Evolutionary conservation across 2,797 vertebrate genomes (phyloP), one percentile per base, ranked within the genome.

Genomic region (Melanotaenia maccullochi): DNA sequence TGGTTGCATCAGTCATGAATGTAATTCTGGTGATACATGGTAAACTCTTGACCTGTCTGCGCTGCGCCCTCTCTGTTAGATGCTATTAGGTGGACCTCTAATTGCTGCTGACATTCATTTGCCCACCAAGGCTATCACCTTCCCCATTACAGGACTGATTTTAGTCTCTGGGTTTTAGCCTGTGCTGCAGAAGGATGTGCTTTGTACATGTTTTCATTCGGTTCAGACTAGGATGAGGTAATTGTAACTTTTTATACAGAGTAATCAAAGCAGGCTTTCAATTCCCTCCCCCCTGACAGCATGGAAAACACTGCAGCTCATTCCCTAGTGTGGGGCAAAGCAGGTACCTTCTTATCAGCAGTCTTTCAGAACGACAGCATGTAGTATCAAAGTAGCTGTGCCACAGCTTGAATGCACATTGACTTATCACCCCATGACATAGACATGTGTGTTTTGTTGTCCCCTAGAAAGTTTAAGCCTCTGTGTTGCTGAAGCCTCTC

Each of bases 61-160:
- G 60, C 87, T 76, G 81, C 78, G 87, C 85, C 76, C 88, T 74
- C 83, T 89, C 89, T 85, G 86, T 73, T 84, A 78, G 76, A 87
- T 68, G 83, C 87, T 90, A 90, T 93, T 93, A 92, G 66, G 59
- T 69, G 54, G 81, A 84, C 87, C 88, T 93, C 91, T 95, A 94
- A 95, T 95, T 94, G 93, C 90, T 84, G 81, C 84, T 93, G 94
- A 93, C 92, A 87, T 94, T 94, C 90, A 93, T 93, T 94, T 92
- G 93, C 81, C 91, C 91, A 93, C 88, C 82, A 91, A 90, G 85
- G 82, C 88, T 90, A 92, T 87, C 91, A 81, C 86, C 85, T 91
- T 91, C 85, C 80, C 75, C 84, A 83, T 91, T 89, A 91, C 87
- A 86, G 65, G 57, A 73, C 74, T 47, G 72, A 85, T 81, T 86